phyloP scores from a whole-genome alignment of 2,888 invertebrate genomes.

The Stenurella melanura region DNA sequence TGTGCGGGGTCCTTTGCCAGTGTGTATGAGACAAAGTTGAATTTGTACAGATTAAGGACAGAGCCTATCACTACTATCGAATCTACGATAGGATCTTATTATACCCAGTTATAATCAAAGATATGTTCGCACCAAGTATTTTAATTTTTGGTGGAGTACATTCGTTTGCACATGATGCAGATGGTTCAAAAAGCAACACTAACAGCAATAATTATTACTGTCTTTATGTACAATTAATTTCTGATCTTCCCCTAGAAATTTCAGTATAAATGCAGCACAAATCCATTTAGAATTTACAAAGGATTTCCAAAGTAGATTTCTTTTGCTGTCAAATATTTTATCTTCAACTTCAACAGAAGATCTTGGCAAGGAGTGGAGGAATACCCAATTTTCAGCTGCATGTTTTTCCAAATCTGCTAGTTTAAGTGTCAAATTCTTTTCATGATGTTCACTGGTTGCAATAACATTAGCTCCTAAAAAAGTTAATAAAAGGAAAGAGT shows the following conservation, averaged over 20 bases:
- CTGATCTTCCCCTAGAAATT: not conserved
- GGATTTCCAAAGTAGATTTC: constrained; percentile 45
- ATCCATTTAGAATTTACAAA: constrained; percentile 44
- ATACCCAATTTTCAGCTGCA: constrained; percentile 42
- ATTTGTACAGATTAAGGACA: no score
- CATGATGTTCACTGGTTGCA: constrained; percentile 33
- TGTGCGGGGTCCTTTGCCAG: no score
- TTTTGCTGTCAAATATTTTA: constrained; percentile 42
- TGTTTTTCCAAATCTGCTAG: constrained; percentile 36
- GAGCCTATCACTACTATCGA: no score
- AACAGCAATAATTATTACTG: not conserved
- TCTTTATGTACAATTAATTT: not conserved
- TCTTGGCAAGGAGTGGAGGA: constrained; percentile 44
- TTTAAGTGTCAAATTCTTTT: constrained; percentile 31
- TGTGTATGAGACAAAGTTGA: no score
- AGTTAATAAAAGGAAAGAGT: not conserved
- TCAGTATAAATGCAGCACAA: constrained; percentile 42
- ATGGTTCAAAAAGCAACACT: not conserved
- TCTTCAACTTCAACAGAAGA: constrained; percentile 43
- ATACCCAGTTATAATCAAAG: no score
- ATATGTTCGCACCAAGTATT: no score
- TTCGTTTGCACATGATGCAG: no score
- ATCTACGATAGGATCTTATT: no score
- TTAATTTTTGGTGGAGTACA: no score
- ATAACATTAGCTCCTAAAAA: constrained; percentile 41